Percentiles rank a stretch among this genome's conserved stretches.
Evolutionary conservation across 2,888 invertebrate species (phyloP).

Genomic region (Cephus rjabovi): DNA sequence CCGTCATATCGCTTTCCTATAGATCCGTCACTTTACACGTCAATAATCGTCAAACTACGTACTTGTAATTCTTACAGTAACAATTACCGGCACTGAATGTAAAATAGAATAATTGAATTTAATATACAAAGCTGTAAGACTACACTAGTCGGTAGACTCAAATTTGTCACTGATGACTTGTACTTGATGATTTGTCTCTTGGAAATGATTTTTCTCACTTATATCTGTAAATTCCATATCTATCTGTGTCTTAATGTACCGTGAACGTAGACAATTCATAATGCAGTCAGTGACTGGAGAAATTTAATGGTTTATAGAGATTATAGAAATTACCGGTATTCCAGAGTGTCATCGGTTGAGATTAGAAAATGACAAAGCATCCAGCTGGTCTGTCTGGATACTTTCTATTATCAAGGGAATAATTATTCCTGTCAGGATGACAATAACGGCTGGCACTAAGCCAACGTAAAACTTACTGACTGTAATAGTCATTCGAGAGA

Average conservation of each 20-base stretch:
- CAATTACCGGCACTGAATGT: not conserved
- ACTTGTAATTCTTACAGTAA: not conserved
- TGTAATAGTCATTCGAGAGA: not conserved
- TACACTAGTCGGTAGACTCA: not conserved
- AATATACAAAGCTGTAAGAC: not conserved
- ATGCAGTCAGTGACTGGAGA: conserved; percentile 32
- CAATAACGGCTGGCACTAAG: not conserved
- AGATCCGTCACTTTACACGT: not conserved
- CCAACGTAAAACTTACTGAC: not conserved
- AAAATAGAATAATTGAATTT: not conserved
- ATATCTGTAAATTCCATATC: not conserved
- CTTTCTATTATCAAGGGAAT: conserved; percentile 36
- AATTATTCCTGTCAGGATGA: conserved; percentile 3
- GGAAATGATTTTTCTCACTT: not conserved
- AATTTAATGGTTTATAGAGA: conserved; percentile 49
- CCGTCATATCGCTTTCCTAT: not conserved
- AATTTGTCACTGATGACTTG: not conserved
- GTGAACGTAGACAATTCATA: not conserved
- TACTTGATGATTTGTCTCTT: not conserved
- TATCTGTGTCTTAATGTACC: not conserved
- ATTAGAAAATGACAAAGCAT: conserved; percentile 42
- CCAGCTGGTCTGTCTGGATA: conserved; percentile 25
- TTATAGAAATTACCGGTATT: conserved; percentile 38
- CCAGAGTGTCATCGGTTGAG: conserved; percentile 19
- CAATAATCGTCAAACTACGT: not conserved